phyloP scores from a whole-genome alignment of 2,113 vertebrate species.

The Poeciliopsis prolifica region DNA sequence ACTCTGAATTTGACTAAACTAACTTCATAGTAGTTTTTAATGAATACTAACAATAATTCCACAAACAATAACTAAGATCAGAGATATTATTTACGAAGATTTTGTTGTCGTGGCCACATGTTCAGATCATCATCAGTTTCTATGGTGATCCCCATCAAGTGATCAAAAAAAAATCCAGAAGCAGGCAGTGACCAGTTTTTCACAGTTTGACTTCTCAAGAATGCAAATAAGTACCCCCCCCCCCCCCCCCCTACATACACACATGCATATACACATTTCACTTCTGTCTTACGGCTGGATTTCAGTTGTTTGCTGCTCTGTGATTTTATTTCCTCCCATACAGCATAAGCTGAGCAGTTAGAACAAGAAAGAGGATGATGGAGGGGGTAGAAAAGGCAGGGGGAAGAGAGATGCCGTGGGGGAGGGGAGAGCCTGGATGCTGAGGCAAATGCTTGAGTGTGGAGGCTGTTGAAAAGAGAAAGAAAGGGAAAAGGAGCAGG shows the following conservation, averaged over 20 bases:
- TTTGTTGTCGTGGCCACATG: conserved; percentile 55
- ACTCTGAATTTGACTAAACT: background rate
- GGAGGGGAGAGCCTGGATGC: conserved; percentile 65
- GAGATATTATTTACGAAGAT: conserved; percentile 47
- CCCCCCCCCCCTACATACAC: conserved; percentile 4
- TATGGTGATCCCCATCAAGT: conserved; percentile 79
- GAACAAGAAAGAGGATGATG: conserved; percentile 49
- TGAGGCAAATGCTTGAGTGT: conserved; percentile 58
- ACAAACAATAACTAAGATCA: background rate
- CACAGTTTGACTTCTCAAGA: conserved; percentile 62
- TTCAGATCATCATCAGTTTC: conserved; percentile 77
- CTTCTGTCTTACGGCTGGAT: conserved; percentile 51
- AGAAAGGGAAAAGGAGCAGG: conserved; percentile 38
- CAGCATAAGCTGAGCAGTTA: conserved; percentile 34
- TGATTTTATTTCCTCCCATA: conserved; percentile 44
- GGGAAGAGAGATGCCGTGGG: conserved; percentile 57
- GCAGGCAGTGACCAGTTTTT: conserved; percentile 65
- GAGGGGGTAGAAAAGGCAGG: conserved; percentile 60
- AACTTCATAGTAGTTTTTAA: background rate
- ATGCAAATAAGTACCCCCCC: conserved; percentile 47
- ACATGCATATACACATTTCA: background rate
- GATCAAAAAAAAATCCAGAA: conserved; percentile 55
- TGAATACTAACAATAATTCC: background rate
- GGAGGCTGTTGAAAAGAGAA: conserved; percentile 59
- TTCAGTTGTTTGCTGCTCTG: conserved; percentile 44